Conservation (phyloP, 1,140 invertebrate species). For the Drosophila melanogaster region DNA sequence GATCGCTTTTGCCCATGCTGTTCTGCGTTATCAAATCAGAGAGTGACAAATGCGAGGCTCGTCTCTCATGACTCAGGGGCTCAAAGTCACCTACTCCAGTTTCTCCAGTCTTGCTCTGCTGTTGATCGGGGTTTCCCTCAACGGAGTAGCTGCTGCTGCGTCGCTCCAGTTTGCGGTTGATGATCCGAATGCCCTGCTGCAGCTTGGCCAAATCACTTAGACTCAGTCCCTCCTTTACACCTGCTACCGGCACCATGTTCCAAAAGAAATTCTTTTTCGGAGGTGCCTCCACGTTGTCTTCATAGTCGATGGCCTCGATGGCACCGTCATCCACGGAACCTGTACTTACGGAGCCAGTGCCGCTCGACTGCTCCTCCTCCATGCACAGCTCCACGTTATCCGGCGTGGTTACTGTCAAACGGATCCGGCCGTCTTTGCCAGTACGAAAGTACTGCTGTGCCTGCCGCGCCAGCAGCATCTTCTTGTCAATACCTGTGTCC, state of each 20-base stretch:
- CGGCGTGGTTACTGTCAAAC: conserved; percentile 77
- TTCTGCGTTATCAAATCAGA: conserved; percentile 84
- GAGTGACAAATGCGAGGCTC: conserved; percentile 67
- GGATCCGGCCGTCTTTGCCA: conserved; percentile 68
- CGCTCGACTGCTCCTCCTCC: conserved; percentile 71
- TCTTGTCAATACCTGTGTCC: conserved; percentile 84
- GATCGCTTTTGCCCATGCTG: conserved; percentile 81
- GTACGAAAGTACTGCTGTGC: conserved; percentile 56
- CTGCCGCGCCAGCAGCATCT: conserved; percentile 60
- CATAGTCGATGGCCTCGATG: conserved; percentile 77
- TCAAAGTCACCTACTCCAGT: conserved; percentile 34
- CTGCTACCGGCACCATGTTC: conserved; percentile 70
- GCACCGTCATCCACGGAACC: conserved; percentile 70
- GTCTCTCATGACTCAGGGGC: conserved; percentile 26
- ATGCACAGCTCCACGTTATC: conserved; percentile 78
- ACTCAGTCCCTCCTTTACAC: conserved; percentile 76
- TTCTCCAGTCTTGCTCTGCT: background rate
- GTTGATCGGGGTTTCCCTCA: conserved; percentile 42
- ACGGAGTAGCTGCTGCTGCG: conserved; percentile 66
- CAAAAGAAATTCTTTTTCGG: conserved; percentile 77
- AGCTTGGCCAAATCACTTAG: conserved; percentile 71
- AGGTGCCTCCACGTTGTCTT: conserved; percentile 28
- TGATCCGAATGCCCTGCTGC: conserved; percentile 64
- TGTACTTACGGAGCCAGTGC: conserved; percentile 48
- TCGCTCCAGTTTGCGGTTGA: conserved; percentile 67